phyloP scores from a whole-genome alignment of 23 tunicate genomes.

The Botrylloides violaceus region DNA sequence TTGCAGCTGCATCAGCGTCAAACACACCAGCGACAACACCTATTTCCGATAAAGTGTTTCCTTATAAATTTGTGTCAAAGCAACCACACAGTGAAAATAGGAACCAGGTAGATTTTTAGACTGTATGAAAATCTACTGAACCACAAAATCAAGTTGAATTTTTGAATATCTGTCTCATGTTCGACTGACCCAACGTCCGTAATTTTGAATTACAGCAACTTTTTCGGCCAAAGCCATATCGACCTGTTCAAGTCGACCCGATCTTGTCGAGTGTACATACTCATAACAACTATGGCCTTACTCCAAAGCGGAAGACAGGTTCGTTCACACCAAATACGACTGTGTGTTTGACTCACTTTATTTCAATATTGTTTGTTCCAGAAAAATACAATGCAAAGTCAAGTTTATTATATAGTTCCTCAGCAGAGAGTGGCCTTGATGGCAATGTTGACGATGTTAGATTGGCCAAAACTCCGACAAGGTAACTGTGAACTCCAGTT shows the following conservation, averaged over 20 bases:
- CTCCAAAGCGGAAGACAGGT: neutral
- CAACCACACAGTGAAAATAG: neutral
- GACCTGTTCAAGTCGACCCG: slow-evolving; percentile 9
- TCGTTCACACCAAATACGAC: neutral
- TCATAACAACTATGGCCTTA: neutral
- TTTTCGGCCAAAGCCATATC: slow-evolving; percentile 5
- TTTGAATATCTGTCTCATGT: too few species aligned
- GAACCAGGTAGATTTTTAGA: slow-evolving; percentile 10
- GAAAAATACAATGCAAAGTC: slow-evolving; percentile 1
- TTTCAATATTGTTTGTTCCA: neutral
- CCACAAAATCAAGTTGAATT: too few species aligned
- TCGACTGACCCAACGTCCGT: too few species aligned
- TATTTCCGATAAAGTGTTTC: neutral
- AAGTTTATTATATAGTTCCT: slow-evolving; percentile 8
- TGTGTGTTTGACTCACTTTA: neutral
- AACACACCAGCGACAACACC: slow-evolving; percentile 16
- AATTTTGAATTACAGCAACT: slow-evolving; percentile 20
- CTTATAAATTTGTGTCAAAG: neutral
- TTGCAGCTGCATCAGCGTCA: slow-evolving; percentile 12
- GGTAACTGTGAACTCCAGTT: too few species aligned
- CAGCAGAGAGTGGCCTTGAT: slow-evolving; percentile 20
- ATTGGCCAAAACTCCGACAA: neutral
- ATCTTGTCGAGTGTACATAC: neutral
- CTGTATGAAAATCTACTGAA: too few species aligned
- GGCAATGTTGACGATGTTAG: neutral